Evolutionary conservation across 2,888 invertebrate species (phyloP).

Genomic region (Drosophila merina): DNA sequence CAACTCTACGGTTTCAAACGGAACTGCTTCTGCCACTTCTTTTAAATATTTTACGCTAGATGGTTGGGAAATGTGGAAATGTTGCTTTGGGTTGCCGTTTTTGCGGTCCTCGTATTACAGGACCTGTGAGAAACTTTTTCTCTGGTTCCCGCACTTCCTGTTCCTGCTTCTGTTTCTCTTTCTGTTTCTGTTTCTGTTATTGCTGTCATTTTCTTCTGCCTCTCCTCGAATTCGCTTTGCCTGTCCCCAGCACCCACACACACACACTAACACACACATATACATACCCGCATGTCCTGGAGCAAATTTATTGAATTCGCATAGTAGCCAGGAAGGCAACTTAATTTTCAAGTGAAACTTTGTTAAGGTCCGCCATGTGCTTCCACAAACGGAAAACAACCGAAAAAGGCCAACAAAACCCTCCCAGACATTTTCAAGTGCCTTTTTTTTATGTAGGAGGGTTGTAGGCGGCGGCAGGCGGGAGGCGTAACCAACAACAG

Average conservation of each 20-base stretch:
- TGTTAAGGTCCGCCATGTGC: conserved; percentile 68
- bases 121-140: conserved; percentile 54
- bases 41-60: conserved; percentile 61
- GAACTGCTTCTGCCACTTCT: conserved; percentile 25
- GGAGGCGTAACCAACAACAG: conserved; percentile 25
- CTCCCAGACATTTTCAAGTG: conserved; percentile 57
- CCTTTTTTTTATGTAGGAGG: conserved; percentile 15
- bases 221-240: conserved; percentile 28
- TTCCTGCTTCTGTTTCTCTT: neutral
- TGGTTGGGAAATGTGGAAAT: conserved; percentile 26
- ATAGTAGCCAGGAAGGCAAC: conserved; percentile 67
- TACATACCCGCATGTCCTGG: conserved; percentile 36
- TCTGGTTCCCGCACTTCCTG: conserved; percentile 18
- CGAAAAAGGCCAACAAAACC: conserved; percentile 30
- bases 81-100: conserved; percentile 42
- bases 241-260: conserved; percentile 25
- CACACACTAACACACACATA: neutral
- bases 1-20: conserved; percentile 12
- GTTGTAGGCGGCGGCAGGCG: neutral
- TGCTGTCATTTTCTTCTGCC: conserved; percentile 32
- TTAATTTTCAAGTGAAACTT: conserved; percentile 72
- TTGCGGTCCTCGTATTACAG: conserved; percentile 59
- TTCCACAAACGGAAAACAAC: conserved; percentile 27
- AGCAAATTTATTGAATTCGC: conserved; percentile 74
- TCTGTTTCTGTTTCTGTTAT: conserved; percentile 49